phyloP scores from a whole-genome alignment of 1,140 invertebrate genomes.

The Leptinotarsa undecemlineata region DNA sequence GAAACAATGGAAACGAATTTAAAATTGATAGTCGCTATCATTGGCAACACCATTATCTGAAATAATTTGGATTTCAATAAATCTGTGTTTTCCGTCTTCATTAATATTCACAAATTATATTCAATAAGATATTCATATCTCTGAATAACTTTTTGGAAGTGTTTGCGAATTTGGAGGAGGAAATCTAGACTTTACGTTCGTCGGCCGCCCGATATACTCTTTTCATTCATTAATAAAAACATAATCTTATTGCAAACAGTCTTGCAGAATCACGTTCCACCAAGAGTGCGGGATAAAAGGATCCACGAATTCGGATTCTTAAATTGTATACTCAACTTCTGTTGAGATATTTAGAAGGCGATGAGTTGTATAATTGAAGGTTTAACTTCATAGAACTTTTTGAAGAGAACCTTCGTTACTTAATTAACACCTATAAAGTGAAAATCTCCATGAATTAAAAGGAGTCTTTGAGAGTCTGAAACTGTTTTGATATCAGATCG shows the following conservation, averaged over 20 bases:
- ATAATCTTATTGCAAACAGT: background rate
- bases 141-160: too few relatives aligned
- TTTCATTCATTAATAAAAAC: background rate
- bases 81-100: too few relatives aligned
- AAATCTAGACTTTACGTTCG: too few relatives aligned
- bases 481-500: background rate
- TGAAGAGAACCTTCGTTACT: slow-evolving; percentile 2
- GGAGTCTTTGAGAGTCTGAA: background rate
- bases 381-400: slow-evolving; percentile 6
- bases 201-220: background rate
- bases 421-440: slow-evolving; percentile 8
- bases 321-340: slow-evolving; percentile 3
- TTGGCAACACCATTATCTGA: too few relatives aligned
- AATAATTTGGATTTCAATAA: too few relatives aligned
- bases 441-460: background rate
- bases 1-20: too few relatives aligned
- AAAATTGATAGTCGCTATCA: too few relatives aligned
- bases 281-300: background rate
- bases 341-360: background rate
- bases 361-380: slow-evolving; percentile 6
- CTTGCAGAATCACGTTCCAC: background rate
- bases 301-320: background rate
- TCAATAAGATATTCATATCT: too few relatives aligned
- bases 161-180: too few relatives aligned
- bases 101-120: too few relatives aligned